Percentiles rank a stretch among this genome's conserved stretches.
Evolutionary conservation across 2,113 vertebrate species (phyloP).

Genomic region (Lampris megalopsis): DNA sequence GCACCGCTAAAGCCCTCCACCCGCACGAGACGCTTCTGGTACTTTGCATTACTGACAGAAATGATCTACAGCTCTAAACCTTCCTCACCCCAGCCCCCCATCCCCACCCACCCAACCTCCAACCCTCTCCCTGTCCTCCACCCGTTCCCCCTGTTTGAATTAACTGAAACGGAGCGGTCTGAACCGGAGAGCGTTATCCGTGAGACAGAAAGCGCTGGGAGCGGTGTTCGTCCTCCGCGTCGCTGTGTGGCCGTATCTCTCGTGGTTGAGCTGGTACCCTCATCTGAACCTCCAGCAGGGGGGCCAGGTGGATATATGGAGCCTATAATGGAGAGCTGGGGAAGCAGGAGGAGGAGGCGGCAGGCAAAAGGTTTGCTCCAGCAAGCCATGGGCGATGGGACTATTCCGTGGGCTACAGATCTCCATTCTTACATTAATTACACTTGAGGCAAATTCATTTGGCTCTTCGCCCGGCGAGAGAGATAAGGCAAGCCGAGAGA

Average conservation of each 20-base stretch:
- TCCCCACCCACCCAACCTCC: no score
- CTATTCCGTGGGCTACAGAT: constrained; percentile 30
- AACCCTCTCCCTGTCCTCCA: no score
- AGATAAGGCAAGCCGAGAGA: constrained; percentile 56
- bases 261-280: constrained; percentile 46
- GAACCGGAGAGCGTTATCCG: constrained; percentile 23
- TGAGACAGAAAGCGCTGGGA: constrained; percentile 44
- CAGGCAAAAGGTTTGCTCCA: constrained; percentile 56
- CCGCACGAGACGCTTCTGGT: constrained; percentile 62
- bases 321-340: constrained; percentile 57
- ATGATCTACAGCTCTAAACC: constrained; percentile 46
- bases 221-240: constrained; percentile 54
- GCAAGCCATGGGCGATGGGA: constrained; percentile 42
- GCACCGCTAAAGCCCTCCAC: constrained; percentile 58
- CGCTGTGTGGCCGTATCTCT: constrained; percentile 49
- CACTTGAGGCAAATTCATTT: constrained; percentile 76
- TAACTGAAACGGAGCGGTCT: constrained; percentile 46
- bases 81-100: neutral
- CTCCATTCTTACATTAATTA: constrained; percentile 78
- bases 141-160: constrained; percentile 15
- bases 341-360: constrained; percentile 57
- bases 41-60: constrained; percentile 44
- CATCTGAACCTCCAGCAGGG: constrained; percentile 50
- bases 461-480: constrained; percentile 67
- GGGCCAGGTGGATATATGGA: constrained; percentile 42